Conservation (phyloP, 2,797 vertebrate species). For the Sylvilagus floridanus region DNA sequence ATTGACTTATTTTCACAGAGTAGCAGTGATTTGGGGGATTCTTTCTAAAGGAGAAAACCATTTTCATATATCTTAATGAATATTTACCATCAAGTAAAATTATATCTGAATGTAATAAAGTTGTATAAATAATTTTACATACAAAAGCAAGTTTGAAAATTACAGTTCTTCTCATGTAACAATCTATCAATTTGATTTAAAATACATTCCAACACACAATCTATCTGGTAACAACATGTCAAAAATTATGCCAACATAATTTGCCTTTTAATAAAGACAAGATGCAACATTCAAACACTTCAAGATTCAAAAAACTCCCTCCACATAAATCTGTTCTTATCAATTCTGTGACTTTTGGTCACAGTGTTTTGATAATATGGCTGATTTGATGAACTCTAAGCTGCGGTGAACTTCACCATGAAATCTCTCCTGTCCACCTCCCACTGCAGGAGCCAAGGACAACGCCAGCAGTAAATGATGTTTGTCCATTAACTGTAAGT, state of each 20-base stretch:
- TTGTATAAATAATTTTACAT: conserved; percentile 56
- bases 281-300: neutral
- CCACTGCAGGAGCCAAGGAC: conserved; percentile 75
- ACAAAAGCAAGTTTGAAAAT: neutral
- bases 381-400: conserved; percentile 68
- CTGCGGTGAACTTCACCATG: conserved; percentile 59
- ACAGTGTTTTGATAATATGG: conserved; percentile 38
- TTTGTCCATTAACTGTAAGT: conserved; percentile 84
- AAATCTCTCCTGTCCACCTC: neutral
- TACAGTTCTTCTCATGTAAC: conserved; percentile 1
- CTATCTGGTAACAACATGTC: conserved; percentile 55
- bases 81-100: conserved; percentile 71
- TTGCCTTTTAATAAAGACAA: conserved; percentile 58
- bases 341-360: conserved; percentile 37
- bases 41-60: conserved; percentile 62
- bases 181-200: conserved; percentile 64
- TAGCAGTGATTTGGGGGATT: conserved; percentile 79
- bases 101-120: neutral
- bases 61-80: conserved; percentile 16
- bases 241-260: conserved; percentile 67
- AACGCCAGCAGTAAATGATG: conserved; percentile 78
- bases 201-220: conserved; percentile 76
- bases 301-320: conserved; percentile 15
- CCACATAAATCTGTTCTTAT: neutral
- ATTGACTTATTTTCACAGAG: conserved; percentile 85